Base-by-base conservation (phyloP, 30 jellyfish, hydroid and myxozoan genomes). In the Nemopilema nomurai region DNA sequence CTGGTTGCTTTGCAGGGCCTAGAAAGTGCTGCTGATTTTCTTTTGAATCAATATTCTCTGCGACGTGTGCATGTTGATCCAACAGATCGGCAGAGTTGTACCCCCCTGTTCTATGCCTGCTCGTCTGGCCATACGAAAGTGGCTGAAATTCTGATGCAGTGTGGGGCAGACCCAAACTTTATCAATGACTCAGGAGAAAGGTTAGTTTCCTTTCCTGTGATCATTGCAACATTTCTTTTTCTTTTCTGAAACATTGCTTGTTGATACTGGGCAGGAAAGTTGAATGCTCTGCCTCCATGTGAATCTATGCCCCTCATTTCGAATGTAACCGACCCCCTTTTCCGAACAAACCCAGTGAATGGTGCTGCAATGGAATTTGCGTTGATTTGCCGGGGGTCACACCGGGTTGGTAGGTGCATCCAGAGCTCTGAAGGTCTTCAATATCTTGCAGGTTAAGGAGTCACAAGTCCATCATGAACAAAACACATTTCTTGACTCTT, bases 91-190 rank as follows among this genome's bases (percentile, higher is more conserved):
- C 53, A 20, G 27, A 65, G 70, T 28, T 77, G 90, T 81, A 63
- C 96, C 13, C 87, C 96, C 18, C 57, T 87, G 86, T 87, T 87
- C 26, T 87, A 87, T 33, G 90, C 96, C 9, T 87, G 96, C 33
- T 71, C 96, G 6, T 49, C 88, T 16, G 96, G 96, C 1, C 89
- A 87, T 51, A 6, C 87, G 13, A 25, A 31, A 16, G 81, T 70
- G 21, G 90, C 88, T 29, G 87, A 68, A 53, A 69, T 78, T 9
- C 50, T 87, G 67, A 74, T 77, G 65, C 51, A 69, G 72, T 52
- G 67, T 28, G 90, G 83, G 32, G 96, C 96, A 19, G 80, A 87
- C 50, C 82, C 87, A 8, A 57, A 87, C 51, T 18, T 69, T 1
- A 65, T 29, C 70, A 75, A 71, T 69, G 86, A 13, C 18, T 31